These are phyloP conservation scores for Colaptes auratus DNA, from an alignment of 2,113 vertebrate genomes.

Conservation along the genomic window DNA sequence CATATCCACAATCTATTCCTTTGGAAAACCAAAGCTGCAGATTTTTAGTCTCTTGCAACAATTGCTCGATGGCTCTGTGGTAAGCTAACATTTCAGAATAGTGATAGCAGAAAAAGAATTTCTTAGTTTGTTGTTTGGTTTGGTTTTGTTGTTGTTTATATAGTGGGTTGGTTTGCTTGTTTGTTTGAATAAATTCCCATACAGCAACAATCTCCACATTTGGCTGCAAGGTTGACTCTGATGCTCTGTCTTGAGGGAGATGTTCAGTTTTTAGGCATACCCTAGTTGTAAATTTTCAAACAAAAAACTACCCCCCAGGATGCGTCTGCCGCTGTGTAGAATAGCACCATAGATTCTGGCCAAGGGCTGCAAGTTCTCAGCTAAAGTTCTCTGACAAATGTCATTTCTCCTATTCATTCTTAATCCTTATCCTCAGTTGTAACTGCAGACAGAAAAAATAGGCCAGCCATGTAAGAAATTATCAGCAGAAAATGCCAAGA, in stretches of 20 bases:
- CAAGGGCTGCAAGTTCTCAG: neutral
- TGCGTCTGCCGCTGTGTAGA: neutral
- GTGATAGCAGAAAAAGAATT: neutral
- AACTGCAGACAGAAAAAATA: neutral
- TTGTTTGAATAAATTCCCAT: no score
- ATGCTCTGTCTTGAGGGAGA: neutral
- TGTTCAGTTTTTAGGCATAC: neutral
- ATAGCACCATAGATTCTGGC: neutral
- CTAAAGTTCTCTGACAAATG: neutral
- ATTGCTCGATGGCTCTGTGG: neutral
- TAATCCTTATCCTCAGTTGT: neutral
- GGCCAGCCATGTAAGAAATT: neutral
- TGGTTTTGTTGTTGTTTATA: no score
- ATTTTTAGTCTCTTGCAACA: neutral
- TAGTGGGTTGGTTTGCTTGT: neutral
- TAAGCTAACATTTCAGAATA: neutral
- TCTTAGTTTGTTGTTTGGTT: neutral
- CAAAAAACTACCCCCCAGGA: neutral
- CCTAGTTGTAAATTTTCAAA: neutral
- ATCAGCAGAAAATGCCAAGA: neutral
- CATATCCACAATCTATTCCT: neutral
- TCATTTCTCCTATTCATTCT: neutral
- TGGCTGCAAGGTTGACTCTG: neutral
- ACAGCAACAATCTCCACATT: no score
- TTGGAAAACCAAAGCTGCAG: neutral